Evolutionary conservation across 2,888 invertebrate species (phyloP).

Genomic region (Aleiodes testaceus): DNA sequence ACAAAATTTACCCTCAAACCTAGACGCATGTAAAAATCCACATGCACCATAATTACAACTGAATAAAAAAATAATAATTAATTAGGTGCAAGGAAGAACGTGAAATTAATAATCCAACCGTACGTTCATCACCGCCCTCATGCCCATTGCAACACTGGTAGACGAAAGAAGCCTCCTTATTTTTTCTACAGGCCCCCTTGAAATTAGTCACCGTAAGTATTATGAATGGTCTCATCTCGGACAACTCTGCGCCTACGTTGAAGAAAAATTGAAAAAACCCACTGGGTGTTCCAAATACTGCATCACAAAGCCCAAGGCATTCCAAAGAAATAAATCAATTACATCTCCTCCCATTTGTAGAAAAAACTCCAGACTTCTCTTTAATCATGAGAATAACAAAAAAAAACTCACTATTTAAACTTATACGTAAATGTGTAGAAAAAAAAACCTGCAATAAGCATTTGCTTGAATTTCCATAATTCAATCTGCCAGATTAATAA

Average conservation of each 20-base stretch:
- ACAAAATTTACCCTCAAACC: too few species aligned
- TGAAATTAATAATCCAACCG: conserved; percentile 27
- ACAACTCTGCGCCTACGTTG: conserved; percentile 53
- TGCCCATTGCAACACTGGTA: conserved; percentile 50
- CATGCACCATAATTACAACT: too few species aligned
- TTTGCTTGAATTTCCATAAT: background rate
- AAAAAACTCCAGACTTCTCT: background rate
- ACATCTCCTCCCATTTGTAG: background rate
- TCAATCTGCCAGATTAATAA: background rate
- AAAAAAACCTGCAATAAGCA: background rate
- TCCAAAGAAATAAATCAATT: conserved; percentile 5
- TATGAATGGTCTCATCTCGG: conserved; percentile 57
- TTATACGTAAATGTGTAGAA: too few species aligned
- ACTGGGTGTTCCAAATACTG: conserved; percentile 13
- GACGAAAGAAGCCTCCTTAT: conserved; percentile 30
- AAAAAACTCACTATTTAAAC: too few species aligned
- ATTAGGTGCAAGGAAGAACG: background rate
- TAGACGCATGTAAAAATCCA: too few species aligned
- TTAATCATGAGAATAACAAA: too few species aligned
- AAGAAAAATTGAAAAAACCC: conserved; percentile 55
- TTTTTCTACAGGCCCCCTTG: conserved; percentile 48
- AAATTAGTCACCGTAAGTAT: conserved; percentile 65
- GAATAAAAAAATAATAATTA: background rate
- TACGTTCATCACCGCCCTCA: conserved; percentile 68
- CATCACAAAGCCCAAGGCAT: background rate